A percentile compares a stretch with the other conserved stretches of the same genome.
Conservation (phyloP, 1,140 invertebrate genomes). For the Hirudo medicinalis region DNA sequence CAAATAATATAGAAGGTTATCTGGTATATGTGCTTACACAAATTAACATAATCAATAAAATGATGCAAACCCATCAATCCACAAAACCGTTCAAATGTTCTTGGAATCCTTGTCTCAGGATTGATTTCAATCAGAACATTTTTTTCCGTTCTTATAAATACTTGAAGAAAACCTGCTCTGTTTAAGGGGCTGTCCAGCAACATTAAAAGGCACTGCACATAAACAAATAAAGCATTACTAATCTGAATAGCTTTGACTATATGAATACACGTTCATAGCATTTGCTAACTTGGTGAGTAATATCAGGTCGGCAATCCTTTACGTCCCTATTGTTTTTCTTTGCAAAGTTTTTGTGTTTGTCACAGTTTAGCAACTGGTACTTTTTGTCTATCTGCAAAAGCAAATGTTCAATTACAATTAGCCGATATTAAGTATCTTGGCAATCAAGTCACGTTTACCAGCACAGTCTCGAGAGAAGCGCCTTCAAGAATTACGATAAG, state of each 20-base stretch:
- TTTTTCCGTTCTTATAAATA: conserved; percentile 87
- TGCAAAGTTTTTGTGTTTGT: conserved; percentile 72
- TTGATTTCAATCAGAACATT: conserved; percentile 97
- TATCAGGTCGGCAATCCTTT: conserved; percentile 76
- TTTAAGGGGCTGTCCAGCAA: conserved; percentile 90
- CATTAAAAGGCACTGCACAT: conserved; percentile 66
- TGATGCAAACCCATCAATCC: conserved; percentile 74
- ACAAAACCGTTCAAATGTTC: conserved; percentile 95
- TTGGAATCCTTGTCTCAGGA: conserved; percentile 91
- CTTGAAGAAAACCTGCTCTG: conserved; percentile 60
- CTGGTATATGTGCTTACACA: neutral
- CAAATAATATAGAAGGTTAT: neutral
- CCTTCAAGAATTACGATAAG: conserved; percentile 84
- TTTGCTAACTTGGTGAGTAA: conserved; percentile 61
- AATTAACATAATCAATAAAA: neutral
- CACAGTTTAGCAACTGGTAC: conserved; percentile 84
- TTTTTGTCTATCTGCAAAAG: conserved; percentile 59
- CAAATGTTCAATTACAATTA: conserved; percentile 19
- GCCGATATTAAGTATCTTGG: conserved; percentile 13
- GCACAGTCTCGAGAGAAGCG: conserved; percentile 85
- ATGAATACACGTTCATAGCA: neutral
- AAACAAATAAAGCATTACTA: conserved; percentile 16
- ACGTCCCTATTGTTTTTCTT: conserved; percentile 71
- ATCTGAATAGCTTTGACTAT: neutral
- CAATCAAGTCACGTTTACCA: conserved; percentile 49